These are phyloP conservation scores for Seira sanloemensis DNA, from an alignment of 2,888 invertebrate genomes.

Conservation along the genomic window DNA sequence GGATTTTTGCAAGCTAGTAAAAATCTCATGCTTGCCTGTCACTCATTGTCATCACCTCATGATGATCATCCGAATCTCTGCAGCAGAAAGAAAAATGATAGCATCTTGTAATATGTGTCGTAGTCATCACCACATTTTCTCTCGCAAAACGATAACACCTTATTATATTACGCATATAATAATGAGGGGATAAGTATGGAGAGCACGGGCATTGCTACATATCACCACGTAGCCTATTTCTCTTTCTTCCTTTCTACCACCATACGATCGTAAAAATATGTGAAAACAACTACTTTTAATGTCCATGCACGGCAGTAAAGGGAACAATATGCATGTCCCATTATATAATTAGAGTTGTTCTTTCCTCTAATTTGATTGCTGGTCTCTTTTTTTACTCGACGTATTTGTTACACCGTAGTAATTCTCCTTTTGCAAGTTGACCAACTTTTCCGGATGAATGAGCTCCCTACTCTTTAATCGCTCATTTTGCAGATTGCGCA, in stretches of 20 bases:
- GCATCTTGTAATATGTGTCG: background rate
- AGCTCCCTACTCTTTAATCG: background rate
- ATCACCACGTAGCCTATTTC: background rate
- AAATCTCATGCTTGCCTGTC: too few relatives aligned
- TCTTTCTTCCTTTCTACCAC: too few relatives aligned
- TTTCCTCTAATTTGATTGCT: conserved; percentile 15
- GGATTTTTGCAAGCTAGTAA: too few relatives aligned
- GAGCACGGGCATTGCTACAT: background rate
- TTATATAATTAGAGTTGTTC: background rate
- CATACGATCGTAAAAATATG: background rate
- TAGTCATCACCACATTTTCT: background rate
- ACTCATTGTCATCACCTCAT: background rate
- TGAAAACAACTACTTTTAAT: background rate
- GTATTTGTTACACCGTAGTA: background rate
- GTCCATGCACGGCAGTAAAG: background rate
- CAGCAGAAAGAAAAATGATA: background rate
- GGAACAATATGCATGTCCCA: background rate
- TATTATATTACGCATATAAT: background rate
- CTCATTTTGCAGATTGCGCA: background rate
- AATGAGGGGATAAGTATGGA: background rate
- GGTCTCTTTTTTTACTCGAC: background rate
- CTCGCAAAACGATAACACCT: background rate
- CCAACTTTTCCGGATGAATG: background rate
- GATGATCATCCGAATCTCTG: background rate
- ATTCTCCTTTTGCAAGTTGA: background rate